Conservation (phyloP, 2,797 vertebrate species). For the Tenualosa ilisha region DNA sequence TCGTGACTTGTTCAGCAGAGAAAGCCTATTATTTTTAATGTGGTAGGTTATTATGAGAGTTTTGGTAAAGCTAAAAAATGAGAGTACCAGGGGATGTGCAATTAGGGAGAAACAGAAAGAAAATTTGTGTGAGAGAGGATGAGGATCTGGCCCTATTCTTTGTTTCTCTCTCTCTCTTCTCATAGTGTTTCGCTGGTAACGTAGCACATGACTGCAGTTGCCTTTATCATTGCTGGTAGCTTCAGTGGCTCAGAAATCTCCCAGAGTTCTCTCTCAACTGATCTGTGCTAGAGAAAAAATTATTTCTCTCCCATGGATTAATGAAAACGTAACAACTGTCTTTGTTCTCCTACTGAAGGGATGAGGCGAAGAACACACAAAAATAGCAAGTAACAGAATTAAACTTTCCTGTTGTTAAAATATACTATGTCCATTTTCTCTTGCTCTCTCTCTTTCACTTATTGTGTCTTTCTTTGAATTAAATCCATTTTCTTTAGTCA, state of each 20-base stretch:
- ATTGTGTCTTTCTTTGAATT: not conserved
- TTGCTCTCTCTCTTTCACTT: not conserved
- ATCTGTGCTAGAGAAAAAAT: not conserved
- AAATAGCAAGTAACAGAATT: not conserved
- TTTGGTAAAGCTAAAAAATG: not conserved
- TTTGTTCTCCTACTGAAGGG: not conserved
- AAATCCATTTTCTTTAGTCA: too few species aligned
- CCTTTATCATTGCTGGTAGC: not conserved
- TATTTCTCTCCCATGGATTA: not conserved
- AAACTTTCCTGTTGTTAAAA: not conserved
- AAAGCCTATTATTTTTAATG: constrained; percentile 2
- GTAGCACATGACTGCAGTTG: not conserved
- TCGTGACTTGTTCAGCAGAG: not conserved
- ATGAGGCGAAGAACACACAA: not conserved
- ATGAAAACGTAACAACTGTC: not conserved
- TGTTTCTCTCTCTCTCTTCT: not conserved
- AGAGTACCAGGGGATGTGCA: not conserved
- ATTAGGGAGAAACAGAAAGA: not conserved
- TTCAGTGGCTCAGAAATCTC: constrained; percentile 1
- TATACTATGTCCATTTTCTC: not conserved
- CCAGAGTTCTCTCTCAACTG: not conserved
- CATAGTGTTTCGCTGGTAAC: not conserved
- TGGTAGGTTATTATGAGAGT: not conserved
- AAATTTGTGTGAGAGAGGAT: not conserved
- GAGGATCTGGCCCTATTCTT: not conserved